phyloP scores from a whole-genome alignment of 2,113 vertebrate genomes.

The Polypterus senegalus region DNA sequence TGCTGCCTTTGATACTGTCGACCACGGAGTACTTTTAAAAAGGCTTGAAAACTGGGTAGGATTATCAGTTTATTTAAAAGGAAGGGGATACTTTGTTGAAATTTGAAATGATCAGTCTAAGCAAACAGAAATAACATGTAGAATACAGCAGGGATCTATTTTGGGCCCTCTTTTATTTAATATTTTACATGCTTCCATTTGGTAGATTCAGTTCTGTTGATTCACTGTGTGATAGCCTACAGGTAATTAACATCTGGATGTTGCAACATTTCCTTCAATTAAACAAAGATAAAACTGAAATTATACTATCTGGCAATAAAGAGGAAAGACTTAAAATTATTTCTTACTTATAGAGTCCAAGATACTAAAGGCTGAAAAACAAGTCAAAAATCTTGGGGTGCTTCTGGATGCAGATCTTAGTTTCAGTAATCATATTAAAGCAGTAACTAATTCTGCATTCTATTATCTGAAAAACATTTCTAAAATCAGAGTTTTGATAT shows the following conservation, averaged over 20 bases:
- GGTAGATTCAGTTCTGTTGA: background rate
- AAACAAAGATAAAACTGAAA: background rate
- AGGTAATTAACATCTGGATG: background rate
- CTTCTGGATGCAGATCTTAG: conserved; percentile 5
- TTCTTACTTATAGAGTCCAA: conserved; percentile 1
- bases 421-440: conserved; percentile 8
- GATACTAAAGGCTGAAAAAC: background rate
- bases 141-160: too few relatives aligned
- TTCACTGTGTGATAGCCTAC: background rate
- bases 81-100: too few relatives aligned
- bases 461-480: conserved; percentile 10
- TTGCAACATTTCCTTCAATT: background rate
- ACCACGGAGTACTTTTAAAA: too few relatives aligned
- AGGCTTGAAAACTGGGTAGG: too few relatives aligned
- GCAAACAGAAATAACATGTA: too few relatives aligned
- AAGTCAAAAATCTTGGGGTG: conserved; percentile 9
- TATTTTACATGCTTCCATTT: too few relatives aligned
- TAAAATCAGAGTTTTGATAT: conserved; percentile 3
- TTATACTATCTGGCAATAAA: background rate
- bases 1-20: too few relatives aligned
- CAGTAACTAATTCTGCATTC: conserved; percentile 6
- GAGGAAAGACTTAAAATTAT: background rate
- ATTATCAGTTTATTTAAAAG: too few relatives aligned
- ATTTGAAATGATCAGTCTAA: too few relatives aligned
- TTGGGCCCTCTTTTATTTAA: too few relatives aligned